phyloP scores from a whole-genome alignment of 2,888 invertebrate genomes.

The Desoria tigrina region DNA sequence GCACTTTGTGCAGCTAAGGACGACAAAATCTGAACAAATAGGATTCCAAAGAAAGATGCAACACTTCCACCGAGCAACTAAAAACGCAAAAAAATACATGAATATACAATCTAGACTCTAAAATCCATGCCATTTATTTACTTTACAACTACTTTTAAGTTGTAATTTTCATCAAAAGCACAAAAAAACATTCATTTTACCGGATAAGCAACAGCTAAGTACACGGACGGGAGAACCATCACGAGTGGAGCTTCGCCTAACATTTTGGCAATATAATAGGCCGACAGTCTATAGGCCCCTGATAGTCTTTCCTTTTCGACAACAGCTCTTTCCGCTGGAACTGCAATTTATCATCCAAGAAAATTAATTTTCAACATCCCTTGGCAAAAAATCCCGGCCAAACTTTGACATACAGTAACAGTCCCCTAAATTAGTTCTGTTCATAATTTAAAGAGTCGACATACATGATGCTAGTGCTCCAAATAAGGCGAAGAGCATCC shows the following conservation, averaged over 20 bases:
- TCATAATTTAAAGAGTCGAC: constrained; percentile 60
- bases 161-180: no score
- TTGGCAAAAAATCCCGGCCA: not conserved
- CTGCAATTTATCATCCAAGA: constrained; percentile 61
- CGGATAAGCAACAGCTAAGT: constrained; percentile 74
- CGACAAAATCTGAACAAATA: constrained; percentile 59
- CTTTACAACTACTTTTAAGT: no score
- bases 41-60: constrained; percentile 68
- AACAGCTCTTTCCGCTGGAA: constrained; percentile 76
- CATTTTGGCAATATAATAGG: constrained; percentile 80
- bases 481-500: constrained; percentile 79
- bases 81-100: no score
- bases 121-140: no score
- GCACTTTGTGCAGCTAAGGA: constrained; percentile 62
- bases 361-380: not conserved
- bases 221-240: constrained; percentile 72
- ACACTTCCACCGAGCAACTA: constrained; percentile 71
- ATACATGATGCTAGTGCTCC: constrained; percentile 78
- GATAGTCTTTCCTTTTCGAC: constrained; percentile 76
- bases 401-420: no score
- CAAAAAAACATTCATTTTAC: no score
- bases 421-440: no score
- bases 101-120: no score
- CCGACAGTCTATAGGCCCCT: constrained; percentile 75
- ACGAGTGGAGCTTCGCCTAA: constrained; percentile 76